Evolutionary conservation across 2,888 invertebrate genomes (phyloP).

Genomic region (Ormyrus nitidulus): DNA sequence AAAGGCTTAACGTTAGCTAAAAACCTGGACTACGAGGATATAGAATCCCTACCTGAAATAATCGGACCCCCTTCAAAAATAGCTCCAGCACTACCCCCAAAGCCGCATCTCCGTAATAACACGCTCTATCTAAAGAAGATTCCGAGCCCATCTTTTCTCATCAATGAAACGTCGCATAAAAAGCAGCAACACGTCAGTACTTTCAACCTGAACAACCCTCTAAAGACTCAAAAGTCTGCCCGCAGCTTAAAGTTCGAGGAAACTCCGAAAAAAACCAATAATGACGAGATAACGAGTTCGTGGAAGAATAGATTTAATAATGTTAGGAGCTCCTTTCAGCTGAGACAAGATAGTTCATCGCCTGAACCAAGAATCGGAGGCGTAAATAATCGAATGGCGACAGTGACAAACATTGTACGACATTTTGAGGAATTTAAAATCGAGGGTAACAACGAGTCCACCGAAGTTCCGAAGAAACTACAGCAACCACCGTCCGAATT

Average conservation of each 20-base stretch:
- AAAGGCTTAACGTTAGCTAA: constrained; percentile 72
- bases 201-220: too few relatives aligned
- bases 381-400: constrained; percentile 54
- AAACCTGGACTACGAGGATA: constrained; percentile 73
- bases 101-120: constrained; percentile 83
- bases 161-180: constrained; percentile 69
- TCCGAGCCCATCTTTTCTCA: constrained; percentile 74
- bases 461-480: background rate
- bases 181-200: constrained; percentile 58
- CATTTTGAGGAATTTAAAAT: constrained; percentile 75
- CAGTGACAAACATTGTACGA: constrained; percentile 71
- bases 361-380: constrained; percentile 23
- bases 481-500: constrained; percentile 56
- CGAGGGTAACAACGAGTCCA: constrained; percentile 65
- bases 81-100: constrained; percentile 82
- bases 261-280: constrained; percentile 55
- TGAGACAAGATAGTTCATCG: constrained; percentile 48
- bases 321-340: constrained; percentile 65
- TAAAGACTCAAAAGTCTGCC: constrained; percentile 49
- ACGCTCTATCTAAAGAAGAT: constrained; percentile 72
- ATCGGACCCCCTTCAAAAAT: constrained; percentile 78
- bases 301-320: constrained; percentile 67
- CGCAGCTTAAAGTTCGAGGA: constrained; percentile 67
- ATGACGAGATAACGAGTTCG: constrained; percentile 57
- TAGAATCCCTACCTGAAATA: constrained; percentile 71